These are phyloP conservation scores for Salvelinus fontinalis DNA, from an alignment of 2,113 vertebrate genomes.

Conservation along the genomic window DNA sequence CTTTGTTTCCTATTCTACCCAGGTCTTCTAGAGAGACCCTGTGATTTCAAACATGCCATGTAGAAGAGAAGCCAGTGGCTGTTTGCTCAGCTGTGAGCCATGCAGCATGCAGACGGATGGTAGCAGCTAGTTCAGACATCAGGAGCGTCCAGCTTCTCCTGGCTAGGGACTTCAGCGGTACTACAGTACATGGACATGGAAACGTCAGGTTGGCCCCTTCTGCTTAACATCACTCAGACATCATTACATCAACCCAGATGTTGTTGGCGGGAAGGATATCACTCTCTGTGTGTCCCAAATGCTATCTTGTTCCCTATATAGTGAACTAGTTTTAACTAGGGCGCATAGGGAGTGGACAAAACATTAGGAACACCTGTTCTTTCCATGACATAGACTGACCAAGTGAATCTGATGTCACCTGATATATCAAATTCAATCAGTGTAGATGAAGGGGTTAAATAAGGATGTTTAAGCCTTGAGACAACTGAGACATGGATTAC, in stretches of 20 bases:
- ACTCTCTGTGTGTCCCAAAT: conserved; percentile 10
- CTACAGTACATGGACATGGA: conserved; percentile 17
- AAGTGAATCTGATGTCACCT: too few relatives aligned
- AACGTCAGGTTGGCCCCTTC: conserved; percentile 13
- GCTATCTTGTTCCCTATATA: too few relatives aligned
- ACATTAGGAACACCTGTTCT: too few relatives aligned
- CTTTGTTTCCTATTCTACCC: conserved; percentile 25
- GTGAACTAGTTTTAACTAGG: too few relatives aligned
- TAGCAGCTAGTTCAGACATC: conserved; percentile 42
- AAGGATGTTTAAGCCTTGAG: too few relatives aligned
- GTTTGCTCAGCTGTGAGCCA: conserved; percentile 76
- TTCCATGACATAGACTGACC: too few relatives aligned
- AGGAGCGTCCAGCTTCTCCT: conserved; percentile 35
- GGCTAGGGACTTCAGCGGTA: not conserved
- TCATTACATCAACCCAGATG: conserved; percentile 9
- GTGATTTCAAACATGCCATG: conserved; percentile 68
- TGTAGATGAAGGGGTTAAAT: too few relatives aligned
- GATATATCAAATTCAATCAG: too few relatives aligned
- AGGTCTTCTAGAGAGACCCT: conserved; percentile 27
- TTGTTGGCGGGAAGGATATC: conserved; percentile 38
- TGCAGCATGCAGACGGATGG: conserved; percentile 7
- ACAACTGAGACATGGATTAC: too few relatives aligned
- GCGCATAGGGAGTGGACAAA: too few relatives aligned
- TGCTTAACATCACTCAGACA: conserved; percentile 12
- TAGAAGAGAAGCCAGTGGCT: conserved; percentile 60